phyloP scores from a whole-genome alignment of 2,888 invertebrate genomes.

The Melipona bicolor region DNA sequence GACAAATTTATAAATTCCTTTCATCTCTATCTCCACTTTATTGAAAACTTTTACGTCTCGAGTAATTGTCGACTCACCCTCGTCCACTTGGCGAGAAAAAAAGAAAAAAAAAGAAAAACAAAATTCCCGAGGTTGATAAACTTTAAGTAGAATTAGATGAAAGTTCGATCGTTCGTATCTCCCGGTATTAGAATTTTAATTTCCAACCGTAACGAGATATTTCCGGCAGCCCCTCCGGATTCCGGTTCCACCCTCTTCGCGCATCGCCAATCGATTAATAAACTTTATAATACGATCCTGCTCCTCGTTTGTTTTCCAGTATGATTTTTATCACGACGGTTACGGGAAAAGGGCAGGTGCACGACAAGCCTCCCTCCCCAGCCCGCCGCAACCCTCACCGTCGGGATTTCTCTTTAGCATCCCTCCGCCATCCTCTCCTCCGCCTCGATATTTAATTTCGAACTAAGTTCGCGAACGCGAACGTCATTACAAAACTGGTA shows the following conservation, averaged over 20 bases:
- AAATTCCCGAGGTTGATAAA: background rate
- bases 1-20: background rate
- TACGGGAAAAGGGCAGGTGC: slow-evolving; percentile 72
- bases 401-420: slow-evolving; percentile 63
- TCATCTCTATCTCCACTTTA: background rate
- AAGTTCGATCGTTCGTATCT: slow-evolving; percentile 25
- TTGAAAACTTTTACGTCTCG: background rate
- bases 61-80: background rate
- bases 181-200: slow-evolving; percentile 41
- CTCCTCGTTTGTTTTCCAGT: slow-evolving; percentile 78
- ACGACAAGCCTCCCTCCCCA: slow-evolving; percentile 42
- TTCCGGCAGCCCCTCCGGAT: slow-evolving; percentile 33
- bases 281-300: slow-evolving; percentile 81
- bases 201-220: slow-evolving; percentile 57
- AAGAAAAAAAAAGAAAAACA: background rate
- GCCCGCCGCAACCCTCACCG: slow-evolving; percentile 18
- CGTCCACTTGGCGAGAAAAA: background rate
- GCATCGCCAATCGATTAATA: slow-evolving; percentile 81
- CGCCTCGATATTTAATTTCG: slow-evolving; percentile 80
- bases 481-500: slow-evolving; percentile 70
- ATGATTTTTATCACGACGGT: slow-evolving; percentile 77
- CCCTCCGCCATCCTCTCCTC: slow-evolving; percentile 42
- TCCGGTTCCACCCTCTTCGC: slow-evolving; percentile 49
- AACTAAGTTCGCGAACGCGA: slow-evolving; percentile 74
- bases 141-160: slow-evolving; percentile 11